Conservation (phyloP, 2,797 vertebrate species). For the Mus minutoides region DNA sequence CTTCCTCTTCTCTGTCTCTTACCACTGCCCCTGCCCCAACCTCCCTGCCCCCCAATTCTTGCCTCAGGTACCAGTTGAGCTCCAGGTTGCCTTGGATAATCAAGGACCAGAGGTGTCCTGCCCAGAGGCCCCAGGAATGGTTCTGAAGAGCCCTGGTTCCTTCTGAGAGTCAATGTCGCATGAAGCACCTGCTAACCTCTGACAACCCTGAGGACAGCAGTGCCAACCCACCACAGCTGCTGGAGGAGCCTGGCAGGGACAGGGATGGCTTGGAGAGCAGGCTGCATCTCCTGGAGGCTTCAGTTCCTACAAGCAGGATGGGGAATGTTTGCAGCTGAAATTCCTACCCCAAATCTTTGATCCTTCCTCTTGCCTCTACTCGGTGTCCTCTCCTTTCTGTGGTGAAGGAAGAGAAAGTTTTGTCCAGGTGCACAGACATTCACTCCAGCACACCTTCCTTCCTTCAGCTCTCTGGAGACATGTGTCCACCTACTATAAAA, state of each 20-base stretch:
- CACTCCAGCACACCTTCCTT: not conserved
- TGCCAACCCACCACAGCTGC: rapidly evolving
- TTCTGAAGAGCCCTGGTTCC: not conserved
- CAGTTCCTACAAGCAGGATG: not conserved
- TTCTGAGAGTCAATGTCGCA: not conserved
- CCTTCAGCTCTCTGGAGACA: not conserved
- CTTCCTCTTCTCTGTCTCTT: not conserved
- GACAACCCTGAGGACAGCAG: not conserved
- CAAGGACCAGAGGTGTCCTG: not conserved
- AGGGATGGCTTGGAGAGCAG: not conserved
- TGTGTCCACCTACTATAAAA: not conserved
- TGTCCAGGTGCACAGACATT: not conserved
- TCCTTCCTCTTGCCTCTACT: not conserved
- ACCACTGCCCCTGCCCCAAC: not conserved
- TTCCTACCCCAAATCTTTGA: not conserved
- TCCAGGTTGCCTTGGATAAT: not conserved
- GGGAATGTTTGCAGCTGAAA: not conserved
- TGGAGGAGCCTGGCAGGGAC: not conserved
- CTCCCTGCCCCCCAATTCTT: not conserved
- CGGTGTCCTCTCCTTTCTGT: not conserved
- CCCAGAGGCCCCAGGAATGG: not conserved
- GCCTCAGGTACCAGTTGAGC: not conserved
- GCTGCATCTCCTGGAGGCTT: not conserved
- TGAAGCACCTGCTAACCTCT: not conserved
- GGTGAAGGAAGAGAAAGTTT: not conserved